Percentiles rank a stretch among this genome's conserved stretches.
Evolutionary conservation across 2,888 invertebrate species (phyloP).

Genomic region (Neocrepidodera transversa): DNA sequence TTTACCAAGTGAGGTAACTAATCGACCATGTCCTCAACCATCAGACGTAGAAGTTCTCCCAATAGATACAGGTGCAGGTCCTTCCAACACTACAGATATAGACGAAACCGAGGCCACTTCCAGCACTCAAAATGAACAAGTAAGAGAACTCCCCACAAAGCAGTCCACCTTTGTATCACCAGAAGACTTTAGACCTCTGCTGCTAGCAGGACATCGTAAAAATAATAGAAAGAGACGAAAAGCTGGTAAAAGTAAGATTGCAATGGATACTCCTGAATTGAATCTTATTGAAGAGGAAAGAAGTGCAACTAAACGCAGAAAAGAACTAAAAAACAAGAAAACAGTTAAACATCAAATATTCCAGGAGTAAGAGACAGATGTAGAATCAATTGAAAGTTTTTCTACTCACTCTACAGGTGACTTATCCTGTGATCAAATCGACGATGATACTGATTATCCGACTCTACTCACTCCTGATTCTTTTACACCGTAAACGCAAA

Average conservation of each 20-base stretch:
- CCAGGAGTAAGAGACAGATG: not conserved
- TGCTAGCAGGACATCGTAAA: no score
- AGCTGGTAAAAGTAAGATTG: slow-evolving; percentile 30
- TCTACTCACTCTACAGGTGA: not conserved
- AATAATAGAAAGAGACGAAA: slow-evolving; percentile 18
- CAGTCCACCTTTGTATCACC: slow-evolving; percentile 16
- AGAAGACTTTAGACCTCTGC: slow-evolving; percentile 25
- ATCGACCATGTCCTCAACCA: no score
- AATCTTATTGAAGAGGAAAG: not conserved
- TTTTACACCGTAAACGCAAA: not conserved
- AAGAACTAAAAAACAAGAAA: no score
- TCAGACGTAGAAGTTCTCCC: not conserved
- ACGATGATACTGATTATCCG: no score
- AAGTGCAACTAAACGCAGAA: not conserved
- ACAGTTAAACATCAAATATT: not conserved
- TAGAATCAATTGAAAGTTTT: slow-evolving; percentile 9
- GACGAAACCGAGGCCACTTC: not conserved
- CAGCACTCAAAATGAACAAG: slow-evolving; percentile 1
- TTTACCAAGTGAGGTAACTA: slow-evolving; percentile 31
- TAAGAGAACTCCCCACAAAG: not conserved
- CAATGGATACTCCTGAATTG: slow-evolving; percentile 29
- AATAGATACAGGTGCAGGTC: slow-evolving; percentile 2
- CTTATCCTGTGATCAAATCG: not conserved
- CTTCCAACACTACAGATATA: slow-evolving; percentile 3
- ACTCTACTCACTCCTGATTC: no score